Evolutionary conservation across 2,888 invertebrate species (phyloP).

Genomic region (Listrodromus nycthemerus): DNA sequence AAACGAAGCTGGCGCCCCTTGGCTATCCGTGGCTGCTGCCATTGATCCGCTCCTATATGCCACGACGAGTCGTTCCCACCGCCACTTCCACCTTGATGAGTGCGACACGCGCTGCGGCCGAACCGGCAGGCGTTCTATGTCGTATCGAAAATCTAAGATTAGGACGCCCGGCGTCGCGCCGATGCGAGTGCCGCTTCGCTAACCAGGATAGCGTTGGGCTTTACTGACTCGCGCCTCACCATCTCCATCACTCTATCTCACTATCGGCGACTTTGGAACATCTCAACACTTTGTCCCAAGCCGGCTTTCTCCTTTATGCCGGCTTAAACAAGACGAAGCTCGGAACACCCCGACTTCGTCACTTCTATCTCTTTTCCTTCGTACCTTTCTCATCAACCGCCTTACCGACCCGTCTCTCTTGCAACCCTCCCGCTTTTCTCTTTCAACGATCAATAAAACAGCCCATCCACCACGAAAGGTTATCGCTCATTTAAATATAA

Average conservation of each 20-base stretch:
- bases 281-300: slow-evolving; percentile 13
- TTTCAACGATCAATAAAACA: slow-evolving; percentile 83
- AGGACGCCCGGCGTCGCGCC: slow-evolving; percentile 69
- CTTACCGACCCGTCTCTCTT: slow-evolving; percentile 68
- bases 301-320: slow-evolving; percentile 30
- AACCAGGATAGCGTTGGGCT: slow-evolving; percentile 67
- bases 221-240: background rate
- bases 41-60: slow-evolving; percentile 74
- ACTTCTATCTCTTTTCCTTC: slow-evolving; percentile 37
- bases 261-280: slow-evolving; percentile 17
- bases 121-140: slow-evolving; percentile 69
- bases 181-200: slow-evolving; percentile 3
- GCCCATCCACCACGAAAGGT: slow-evolving; percentile 80
- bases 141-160: slow-evolving; percentile 75
- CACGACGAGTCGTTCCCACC: slow-evolving; percentile 69
- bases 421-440: slow-evolving; percentile 73
- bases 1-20: slow-evolving; percentile 49
- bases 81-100: slow-evolving; percentile 71
- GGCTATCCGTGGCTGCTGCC: slow-evolving; percentile 57
- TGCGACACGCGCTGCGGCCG: slow-evolving; percentile 70
- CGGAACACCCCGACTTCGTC: slow-evolving; percentile 43
- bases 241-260: slow-evolving; percentile 49
- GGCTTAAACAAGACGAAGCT: slow-evolving; percentile 38
- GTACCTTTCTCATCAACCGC: slow-evolving; percentile 67
- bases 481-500: slow-evolving; percentile 75